Evolutionary conservation across 2,888 invertebrate genomes (phyloP).

Genomic region (Rhimphoctona megacephalus): DNA sequence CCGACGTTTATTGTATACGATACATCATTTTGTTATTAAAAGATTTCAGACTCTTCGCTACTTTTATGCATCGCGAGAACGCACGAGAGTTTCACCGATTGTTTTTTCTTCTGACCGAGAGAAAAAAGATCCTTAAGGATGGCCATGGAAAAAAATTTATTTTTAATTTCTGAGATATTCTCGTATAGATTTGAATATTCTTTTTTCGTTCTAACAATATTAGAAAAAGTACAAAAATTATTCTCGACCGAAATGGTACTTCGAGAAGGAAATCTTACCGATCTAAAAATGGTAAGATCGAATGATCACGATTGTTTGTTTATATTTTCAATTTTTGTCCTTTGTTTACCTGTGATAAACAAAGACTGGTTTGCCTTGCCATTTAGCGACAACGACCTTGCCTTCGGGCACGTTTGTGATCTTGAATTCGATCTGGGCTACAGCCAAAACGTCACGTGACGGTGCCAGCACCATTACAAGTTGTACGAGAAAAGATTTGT

Average conservation of each 20-base stretch:
- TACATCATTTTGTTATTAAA: slow-evolving; percentile 51
- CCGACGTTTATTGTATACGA: slow-evolving; percentile 42
- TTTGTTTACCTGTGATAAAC: slow-evolving; percentile 88
- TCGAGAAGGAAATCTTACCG: not conserved
- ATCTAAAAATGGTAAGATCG: not conserved
- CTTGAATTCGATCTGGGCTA: slow-evolving; percentile 92
- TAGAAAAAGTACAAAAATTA: not conserved
- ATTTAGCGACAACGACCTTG: slow-evolving; percentile 89
- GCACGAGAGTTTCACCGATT: not conserved
- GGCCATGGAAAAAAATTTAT: not conserved
- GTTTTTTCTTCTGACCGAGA: not conserved
- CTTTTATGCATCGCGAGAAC: not conserved
- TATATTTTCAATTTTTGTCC: not conserved
- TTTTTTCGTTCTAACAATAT: no score
- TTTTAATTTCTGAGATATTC: not conserved
- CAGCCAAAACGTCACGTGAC: slow-evolving; percentile 90
- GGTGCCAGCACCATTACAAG: slow-evolving; percentile 88
- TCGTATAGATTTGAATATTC: no score
- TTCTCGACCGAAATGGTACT: not conserved
- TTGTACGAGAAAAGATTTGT: slow-evolving; percentile 87
- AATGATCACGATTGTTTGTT: not conserved
- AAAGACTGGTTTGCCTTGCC: slow-evolving; percentile 94
- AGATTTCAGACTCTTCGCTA: not conserved
- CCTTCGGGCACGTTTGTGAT: slow-evolving; percentile 89
- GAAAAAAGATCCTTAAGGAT: not conserved